phyloP scores from a whole-genome alignment of 2,797 vertebrate species.

The Heliangelus exortis region DNA sequence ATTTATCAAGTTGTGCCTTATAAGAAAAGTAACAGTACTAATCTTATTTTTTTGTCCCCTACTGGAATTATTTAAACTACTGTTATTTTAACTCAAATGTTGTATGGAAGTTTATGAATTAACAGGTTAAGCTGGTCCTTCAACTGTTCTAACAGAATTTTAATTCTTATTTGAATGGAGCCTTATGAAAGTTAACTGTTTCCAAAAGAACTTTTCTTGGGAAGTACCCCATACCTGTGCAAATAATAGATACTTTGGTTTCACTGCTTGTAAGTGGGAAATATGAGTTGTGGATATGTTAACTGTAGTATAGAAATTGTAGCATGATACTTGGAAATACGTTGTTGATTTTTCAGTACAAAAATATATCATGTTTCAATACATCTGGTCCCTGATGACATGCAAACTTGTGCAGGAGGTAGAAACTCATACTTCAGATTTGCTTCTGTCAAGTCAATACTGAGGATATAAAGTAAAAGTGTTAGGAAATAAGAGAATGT shows the following conservation, averaged over 20 bases:
- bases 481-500: not conserved
- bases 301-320: not conserved
- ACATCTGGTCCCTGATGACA: not conserved
- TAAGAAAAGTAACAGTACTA: not conserved
- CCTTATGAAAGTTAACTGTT: not conserved
- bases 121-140: not conserved
- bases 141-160: not conserved
- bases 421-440: not conserved
- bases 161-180: not conserved
- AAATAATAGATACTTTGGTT: not conserved
- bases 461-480: not conserved
- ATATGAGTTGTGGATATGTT: not conserved
- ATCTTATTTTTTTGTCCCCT: not conserved
- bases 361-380: not conserved
- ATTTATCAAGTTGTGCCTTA: conserved; percentile 12
- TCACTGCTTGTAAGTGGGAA: not conserved
- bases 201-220: not conserved
- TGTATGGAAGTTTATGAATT: not conserved
- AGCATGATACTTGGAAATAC: not conserved
- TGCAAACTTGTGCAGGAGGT: not conserved
- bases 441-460: not conserved
- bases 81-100: not conserved
- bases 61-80: not conserved
- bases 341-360: not conserved
- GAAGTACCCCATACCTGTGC: not conserved